phyloP scores from a whole-genome alignment of 2,888 invertebrate genomes.

The Apamea sordens region DNA sequence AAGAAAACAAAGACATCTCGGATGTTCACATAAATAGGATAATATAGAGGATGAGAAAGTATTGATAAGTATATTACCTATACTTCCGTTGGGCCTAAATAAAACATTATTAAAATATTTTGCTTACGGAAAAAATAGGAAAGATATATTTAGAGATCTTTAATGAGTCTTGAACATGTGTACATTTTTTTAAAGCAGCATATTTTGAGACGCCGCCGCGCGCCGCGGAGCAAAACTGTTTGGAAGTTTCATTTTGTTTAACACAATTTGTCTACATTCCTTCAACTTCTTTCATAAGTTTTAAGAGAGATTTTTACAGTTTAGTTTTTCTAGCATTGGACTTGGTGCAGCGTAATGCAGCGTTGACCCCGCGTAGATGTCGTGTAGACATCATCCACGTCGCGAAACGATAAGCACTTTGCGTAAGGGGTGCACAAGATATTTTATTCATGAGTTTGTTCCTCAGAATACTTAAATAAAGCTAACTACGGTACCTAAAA shows the following conservation, averaged over 20 bases:
- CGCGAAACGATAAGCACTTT: neutral
- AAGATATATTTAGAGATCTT: neutral
- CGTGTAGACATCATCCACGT: no score
- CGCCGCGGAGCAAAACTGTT: neutral
- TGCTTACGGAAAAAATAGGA: neutral
- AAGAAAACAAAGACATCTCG: conserved; percentile 29
- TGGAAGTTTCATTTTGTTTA: conserved; percentile 12
- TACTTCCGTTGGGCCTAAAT: neutral
- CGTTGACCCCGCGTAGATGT: neutral
- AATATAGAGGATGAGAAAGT: neutral
- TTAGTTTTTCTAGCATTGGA: conserved; percentile 1
- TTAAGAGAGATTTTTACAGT: conserved; percentile 5
- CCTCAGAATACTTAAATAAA: neutral
- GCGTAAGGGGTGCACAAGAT: neutral
- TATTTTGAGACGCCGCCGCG: neutral
- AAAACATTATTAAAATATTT: neutral
- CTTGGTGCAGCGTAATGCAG: neutral
- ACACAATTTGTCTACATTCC: conserved; percentile 26
- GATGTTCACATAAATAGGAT: conserved; percentile 10
- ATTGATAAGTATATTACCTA: neutral
- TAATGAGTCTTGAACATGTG: neutral
- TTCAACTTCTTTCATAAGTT: neutral
- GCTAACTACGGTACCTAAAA: neutral
- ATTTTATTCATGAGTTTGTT: neutral
- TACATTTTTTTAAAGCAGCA: neutral